Evolutionary conservation across 2,888 invertebrate species (phyloP).

Genomic region (Falcaria lacertinaria): DNA sequence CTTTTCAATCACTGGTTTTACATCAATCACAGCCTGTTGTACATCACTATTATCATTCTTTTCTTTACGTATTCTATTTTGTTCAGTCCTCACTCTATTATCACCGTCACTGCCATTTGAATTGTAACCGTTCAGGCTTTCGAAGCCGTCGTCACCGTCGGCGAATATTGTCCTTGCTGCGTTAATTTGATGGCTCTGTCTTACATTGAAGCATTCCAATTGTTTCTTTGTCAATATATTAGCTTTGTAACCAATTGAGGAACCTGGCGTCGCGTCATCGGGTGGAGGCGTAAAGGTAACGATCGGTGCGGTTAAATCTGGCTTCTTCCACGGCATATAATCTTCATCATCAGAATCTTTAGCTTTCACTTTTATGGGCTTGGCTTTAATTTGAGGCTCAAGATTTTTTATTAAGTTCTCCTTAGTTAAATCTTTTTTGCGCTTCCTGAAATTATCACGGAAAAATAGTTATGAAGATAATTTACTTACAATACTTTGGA

Average conservation of each 20-base stretch:
- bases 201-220: slow-evolving; percentile 64
- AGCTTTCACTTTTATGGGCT: slow-evolving; percentile 54
- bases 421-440: slow-evolving; percentile 63
- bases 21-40: slow-evolving; percentile 13
- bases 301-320: slow-evolving; percentile 55
- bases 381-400: slow-evolving; percentile 47
- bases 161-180: slow-evolving; percentile 49
- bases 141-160: slow-evolving; percentile 90
- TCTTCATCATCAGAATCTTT: slow-evolving; percentile 75
- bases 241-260: slow-evolving; percentile 52
- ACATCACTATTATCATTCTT: slow-evolving; percentile 11
- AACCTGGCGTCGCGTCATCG: slow-evolving; percentile 49
- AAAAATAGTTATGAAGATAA: background rate
- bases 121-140: slow-evolving; percentile 90
- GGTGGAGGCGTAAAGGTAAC: slow-evolving; percentile 70
- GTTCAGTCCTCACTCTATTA: slow-evolving; percentile 29
- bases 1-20: slow-evolving; percentile 7
- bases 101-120: slow-evolving; percentile 83
- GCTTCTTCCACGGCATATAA: slow-evolving; percentile 72
- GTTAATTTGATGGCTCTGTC: slow-evolving; percentile 45
- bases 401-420: slow-evolving; percentile 51
- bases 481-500: background rate
- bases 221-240: slow-evolving; percentile 68
- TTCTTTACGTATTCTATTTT: slow-evolving; percentile 20
- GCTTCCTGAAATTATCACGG: slow-evolving; percentile 48